These are phyloP conservation scores for Mirza zaza DNA, from an alignment of 2,113 vertebrate species.

Conservation along the genomic window DNA sequence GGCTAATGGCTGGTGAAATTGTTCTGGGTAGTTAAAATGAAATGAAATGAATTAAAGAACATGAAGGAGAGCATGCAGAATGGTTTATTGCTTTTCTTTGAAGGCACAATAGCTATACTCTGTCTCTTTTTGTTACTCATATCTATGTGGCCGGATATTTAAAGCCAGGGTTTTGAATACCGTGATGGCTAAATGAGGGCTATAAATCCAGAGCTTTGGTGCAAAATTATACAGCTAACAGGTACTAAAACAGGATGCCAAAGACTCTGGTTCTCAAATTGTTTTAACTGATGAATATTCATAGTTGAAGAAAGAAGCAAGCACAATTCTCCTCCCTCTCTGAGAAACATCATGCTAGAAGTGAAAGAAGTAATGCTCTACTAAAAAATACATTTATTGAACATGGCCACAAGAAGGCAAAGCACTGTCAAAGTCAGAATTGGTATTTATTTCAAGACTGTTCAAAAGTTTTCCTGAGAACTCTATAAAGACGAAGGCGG, in stretches of 20 bases:
- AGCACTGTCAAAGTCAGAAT: neutral
- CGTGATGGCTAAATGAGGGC: slow-evolving; percentile 78
- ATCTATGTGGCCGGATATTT: slow-evolving; percentile 82
- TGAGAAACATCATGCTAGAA: slow-evolving; percentile 26
- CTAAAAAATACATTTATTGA: neutral
- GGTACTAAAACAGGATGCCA: slow-evolving; percentile 74
- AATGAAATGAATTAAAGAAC: slow-evolving; percentile 90
- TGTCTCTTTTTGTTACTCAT: slow-evolving; percentile 84
- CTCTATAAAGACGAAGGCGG: neutral
- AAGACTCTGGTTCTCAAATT: slow-evolving; percentile 71
- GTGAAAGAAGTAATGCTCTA: neutral
- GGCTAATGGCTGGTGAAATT: slow-evolving; percentile 88
- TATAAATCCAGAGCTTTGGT: slow-evolving; percentile 81
- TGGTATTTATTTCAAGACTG: neutral
- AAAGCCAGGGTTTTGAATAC: slow-evolving; percentile 82
- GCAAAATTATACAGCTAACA: slow-evolving; percentile 75
- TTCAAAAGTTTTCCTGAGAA: slow-evolving; percentile 40
- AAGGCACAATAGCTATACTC: slow-evolving; percentile 83
- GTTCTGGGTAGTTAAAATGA: slow-evolving; percentile 89
- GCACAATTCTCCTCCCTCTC: neutral
- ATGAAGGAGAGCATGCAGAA: slow-evolving; percentile 84
- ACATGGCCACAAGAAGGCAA: neutral
- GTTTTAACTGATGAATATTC: slow-evolving; percentile 82
- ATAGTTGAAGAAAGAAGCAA: slow-evolving; percentile 65
- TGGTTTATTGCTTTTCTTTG: slow-evolving; percentile 87